Evolutionary conservation across 2,797 vertebrate genomes (phyloP), one percentile per base, ranked within the genome.

Genomic region (Eospalax fontanierii): DNA sequence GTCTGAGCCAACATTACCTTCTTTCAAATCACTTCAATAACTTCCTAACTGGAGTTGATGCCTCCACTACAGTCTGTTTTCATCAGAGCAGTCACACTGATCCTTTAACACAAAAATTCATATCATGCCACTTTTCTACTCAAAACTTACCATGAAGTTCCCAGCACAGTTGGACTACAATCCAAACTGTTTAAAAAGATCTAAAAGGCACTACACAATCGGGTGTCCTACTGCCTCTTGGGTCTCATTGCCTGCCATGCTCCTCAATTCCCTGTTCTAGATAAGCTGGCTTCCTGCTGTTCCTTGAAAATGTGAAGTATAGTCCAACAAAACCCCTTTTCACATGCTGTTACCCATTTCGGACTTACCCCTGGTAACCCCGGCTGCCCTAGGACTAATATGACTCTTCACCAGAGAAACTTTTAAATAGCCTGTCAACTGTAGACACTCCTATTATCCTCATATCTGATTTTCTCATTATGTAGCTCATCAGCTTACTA

Each of bases 401-500:
- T 24, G 63, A 65, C 18, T 83, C 35, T 87, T 93, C 14, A 38
- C 84, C 28, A 40, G 57, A 96, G 74, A 89, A 54, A 10, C 50
- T 87, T 86, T 73, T 79, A 89, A 73, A 73, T 80, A 30, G 81
- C 21, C 15, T 95, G 40, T 33, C 59, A 75, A 79, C 71, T n/a
- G 26, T 40, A 78, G 40, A 54, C 63, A 46, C 90, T 84, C 63
- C 21, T 40, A 16, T 63, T 74, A 18, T 10, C 14, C 9, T 81
- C 57, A 88, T 57, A n/a, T 26, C 54, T 80, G 66, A 19, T 59
- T 28, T 74, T 79, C 21, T 19, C 38, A 78, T 92, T 92, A 81
- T 65, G 38, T 92, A 95, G 54, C 75, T 80, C 43, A 78, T 87
- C 71, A 71, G 57, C 54, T 24, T 89, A 24, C 89, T 91, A 61